Conservation (phyloP, 2,888 invertebrate species). For the Chouioia cunea region DNA sequence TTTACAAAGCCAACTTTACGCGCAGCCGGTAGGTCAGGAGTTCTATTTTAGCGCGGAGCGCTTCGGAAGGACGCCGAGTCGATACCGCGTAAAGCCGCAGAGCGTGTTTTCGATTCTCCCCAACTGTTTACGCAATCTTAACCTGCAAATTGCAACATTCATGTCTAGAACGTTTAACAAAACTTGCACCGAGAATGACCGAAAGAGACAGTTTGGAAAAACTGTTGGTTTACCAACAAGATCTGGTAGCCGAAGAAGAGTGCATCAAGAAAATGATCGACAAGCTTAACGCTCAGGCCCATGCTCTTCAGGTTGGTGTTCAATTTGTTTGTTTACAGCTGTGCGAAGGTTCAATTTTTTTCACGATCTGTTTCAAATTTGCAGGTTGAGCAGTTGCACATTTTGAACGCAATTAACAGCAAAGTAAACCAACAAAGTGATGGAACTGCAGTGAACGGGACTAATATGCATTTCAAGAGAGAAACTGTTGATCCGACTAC, state of each 20-base stretch:
- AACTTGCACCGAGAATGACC: no score
- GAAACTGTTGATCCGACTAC: conserved; percentile 23
- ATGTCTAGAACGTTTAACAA: neutral
- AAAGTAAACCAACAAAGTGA: neutral
- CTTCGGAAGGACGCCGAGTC: no score
- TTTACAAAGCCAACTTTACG: no score
- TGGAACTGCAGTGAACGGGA: conserved; percentile 10
- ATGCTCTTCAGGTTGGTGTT: conserved; percentile 58
- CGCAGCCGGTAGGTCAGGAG: no score
- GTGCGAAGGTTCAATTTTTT: conserved; percentile 9
- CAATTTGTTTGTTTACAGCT: conserved; percentile 6
- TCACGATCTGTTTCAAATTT: conserved; percentile 4
- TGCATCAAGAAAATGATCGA: conserved; percentile 54
- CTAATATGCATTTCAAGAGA: conserved; percentile 25
- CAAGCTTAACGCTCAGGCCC: conserved; percentile 60
- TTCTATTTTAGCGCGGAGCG: no score
- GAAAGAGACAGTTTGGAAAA: conserved; percentile 51
- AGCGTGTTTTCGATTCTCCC: no score
- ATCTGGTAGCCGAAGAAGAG: conserved; percentile 58
- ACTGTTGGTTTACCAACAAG: conserved; percentile 53
- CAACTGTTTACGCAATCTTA: no score
- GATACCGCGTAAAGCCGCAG: no score
- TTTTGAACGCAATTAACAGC: conserved; percentile 53
- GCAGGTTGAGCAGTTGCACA: conserved; percentile 63
- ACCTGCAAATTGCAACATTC: no score